A percentile compares a stretch with the other conserved stretches of the same genome.
Evolutionary conservation across 2,113 vertebrate genomes (phyloP).

Genomic region (Zosterops pallidus): DNA sequence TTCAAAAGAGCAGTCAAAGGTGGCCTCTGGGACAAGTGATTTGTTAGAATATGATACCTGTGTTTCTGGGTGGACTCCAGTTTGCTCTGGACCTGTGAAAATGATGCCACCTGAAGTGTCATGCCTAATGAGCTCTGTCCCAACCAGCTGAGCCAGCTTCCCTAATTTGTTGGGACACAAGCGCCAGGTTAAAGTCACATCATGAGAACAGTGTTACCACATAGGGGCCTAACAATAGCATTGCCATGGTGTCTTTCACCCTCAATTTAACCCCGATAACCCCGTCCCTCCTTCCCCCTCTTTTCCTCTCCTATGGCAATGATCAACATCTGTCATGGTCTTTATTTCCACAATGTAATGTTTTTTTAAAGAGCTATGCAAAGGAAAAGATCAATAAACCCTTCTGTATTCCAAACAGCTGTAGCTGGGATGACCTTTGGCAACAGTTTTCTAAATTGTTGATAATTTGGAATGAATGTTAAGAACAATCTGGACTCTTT

Average conservation of each 20-base stretch:
- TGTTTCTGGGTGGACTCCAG: constrained; percentile 21
- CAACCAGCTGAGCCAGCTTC: constrained; percentile 40
- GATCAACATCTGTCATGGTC: background rate
- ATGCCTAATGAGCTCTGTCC: constrained; percentile 4
- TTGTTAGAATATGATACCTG: background rate
- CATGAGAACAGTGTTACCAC: background rate
- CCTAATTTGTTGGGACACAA: background rate
- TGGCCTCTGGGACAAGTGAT: constrained; percentile 16
- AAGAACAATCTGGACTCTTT: constrained; percentile 14
- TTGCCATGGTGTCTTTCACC: background rate
- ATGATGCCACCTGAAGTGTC: constrained; percentile 15
- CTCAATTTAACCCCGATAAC: background rate
- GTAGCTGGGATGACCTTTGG: constrained; percentile 33
- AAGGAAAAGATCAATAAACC: constrained; percentile 27
- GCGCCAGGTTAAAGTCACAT: background rate
- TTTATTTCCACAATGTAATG: background rate
- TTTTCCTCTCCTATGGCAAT: background rate
- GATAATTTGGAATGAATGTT: constrained; percentile 1
- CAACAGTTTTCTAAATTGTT: constrained; percentile 42
- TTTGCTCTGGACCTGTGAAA: background rate
- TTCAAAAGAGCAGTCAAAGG: background rate
- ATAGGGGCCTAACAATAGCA: background rate
- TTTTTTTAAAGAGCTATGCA: background rate
- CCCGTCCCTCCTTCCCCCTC: background rate
- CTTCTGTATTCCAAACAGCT: background rate